A percentile compares a stretch with the other conserved stretches of the same genome.
Evolutionary conservation across 2,113 vertebrate species (phyloP).

Genomic region (Caranx ignobilis): DNA sequence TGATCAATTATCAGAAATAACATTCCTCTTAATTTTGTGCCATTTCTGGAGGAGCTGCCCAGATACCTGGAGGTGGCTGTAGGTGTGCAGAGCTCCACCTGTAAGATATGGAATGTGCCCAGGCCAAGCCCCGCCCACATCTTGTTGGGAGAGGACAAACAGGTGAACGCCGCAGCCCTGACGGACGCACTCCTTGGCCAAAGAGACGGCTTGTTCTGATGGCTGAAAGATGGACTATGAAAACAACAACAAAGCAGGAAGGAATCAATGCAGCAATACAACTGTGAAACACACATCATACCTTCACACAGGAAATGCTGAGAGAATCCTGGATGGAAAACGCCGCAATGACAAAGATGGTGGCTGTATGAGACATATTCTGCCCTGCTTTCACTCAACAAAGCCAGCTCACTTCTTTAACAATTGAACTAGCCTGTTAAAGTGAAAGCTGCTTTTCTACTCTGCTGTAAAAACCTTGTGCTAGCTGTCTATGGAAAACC

Average conservation of each 20-base stretch:
- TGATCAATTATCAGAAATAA: neutral
- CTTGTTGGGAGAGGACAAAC: slow-evolving; percentile 82
- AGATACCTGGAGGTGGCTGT: slow-evolving; percentile 81
- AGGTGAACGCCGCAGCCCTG: slow-evolving; percentile 85
- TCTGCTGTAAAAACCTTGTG: too few relatives aligned
- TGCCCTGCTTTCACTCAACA: too few relatives aligned
- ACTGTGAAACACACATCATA: too few relatives aligned
- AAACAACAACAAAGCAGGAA: too few relatives aligned
- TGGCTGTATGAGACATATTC: too few relatives aligned
- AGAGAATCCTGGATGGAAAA: too few relatives aligned
- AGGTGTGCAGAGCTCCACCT: slow-evolving; percentile 81
- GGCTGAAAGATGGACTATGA: slow-evolving; percentile 84
- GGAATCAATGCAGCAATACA: neutral
- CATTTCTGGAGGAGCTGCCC: rapidly evolving
- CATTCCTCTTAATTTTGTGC: neutral
- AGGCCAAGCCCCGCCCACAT: slow-evolving; percentile 84
- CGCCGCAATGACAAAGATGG: too few relatives aligned
- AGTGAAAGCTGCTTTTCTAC: too few relatives aligned
- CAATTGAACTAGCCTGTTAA: too few relatives aligned
- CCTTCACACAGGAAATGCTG: too few relatives aligned
- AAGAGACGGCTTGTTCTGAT: slow-evolving; percentile 69
- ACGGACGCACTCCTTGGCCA: slow-evolving; percentile 80
- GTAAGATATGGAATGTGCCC: slow-evolving; percentile 82
- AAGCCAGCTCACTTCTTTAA: too few relatives aligned
- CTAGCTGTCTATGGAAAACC: too few relatives aligned